Evolutionary conservation across 2,113 vertebrate species (phyloP).

Genomic region (Abramis brama): DNA sequence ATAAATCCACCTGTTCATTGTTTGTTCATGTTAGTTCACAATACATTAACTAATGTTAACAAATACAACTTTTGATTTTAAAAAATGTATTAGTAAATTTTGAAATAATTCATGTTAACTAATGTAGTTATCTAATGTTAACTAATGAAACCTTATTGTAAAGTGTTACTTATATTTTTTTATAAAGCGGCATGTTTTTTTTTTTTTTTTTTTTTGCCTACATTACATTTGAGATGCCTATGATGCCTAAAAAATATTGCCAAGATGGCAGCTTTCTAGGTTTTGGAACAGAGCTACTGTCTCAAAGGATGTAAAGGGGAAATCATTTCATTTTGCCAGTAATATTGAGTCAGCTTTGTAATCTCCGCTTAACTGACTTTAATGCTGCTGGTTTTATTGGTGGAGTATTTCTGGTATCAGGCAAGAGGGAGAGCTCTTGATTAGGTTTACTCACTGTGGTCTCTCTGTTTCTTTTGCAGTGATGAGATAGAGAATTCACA

Average conservation of each 20-base stretch:
- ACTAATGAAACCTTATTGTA: too few relatives aligned
- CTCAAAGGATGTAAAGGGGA: background rate
- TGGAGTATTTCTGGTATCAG: background rate
- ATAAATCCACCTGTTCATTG: too few relatives aligned
- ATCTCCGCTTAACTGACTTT: background rate
- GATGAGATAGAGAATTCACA: background rate
- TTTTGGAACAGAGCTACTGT: background rate
- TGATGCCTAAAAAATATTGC: background rate
- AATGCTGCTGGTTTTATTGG: background rate
- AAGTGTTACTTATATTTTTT: too few relatives aligned
- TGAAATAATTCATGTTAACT: too few relatives aligned
- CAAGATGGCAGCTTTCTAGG: background rate
- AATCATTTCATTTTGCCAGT: background rate
- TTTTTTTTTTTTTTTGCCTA: background rate
- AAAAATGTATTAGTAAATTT: too few relatives aligned
- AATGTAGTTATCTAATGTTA: too few relatives aligned
- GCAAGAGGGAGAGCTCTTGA: background rate
- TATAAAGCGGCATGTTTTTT: background rate
- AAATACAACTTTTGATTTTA: too few relatives aligned
- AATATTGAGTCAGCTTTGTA: background rate
- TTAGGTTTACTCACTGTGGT: background rate
- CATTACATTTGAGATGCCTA: background rate
- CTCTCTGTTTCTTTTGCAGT: slow-evolving; percentile 1
- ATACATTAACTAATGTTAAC: too few relatives aligned
- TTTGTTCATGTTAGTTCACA: too few relatives aligned